Evolutionary conservation across 2,797 vertebrate genomes (phyloP).

Genomic region (Enteromius paludinosus): DNA sequence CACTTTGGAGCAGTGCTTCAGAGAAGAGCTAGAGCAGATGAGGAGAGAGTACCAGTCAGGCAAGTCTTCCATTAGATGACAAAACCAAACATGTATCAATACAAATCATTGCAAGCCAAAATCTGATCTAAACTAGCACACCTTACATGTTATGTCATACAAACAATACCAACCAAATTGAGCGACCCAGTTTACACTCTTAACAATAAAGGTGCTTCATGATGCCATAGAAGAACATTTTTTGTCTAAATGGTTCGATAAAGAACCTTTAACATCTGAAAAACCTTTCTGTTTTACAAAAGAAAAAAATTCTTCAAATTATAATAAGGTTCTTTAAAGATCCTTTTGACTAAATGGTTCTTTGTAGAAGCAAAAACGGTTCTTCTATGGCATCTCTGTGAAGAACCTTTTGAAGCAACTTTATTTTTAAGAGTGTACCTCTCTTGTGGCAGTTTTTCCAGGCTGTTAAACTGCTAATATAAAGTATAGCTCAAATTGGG

Average conservation of each 20-base stretch:
- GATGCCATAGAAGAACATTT: too few species aligned
- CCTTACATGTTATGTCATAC: neutral
- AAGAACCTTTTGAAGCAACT: too few species aligned
- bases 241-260: too few species aligned
- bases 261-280: too few species aligned
- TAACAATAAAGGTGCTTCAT: too few species aligned
- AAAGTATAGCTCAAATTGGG: neutral
- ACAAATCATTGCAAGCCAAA: neutral
- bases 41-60: slow-evolving; percentile 84
- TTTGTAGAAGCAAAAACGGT: too few species aligned
- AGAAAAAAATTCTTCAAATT: too few species aligned
- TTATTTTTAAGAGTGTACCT: neutral
- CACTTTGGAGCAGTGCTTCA: slow-evolving; percentile 77
- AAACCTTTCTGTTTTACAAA: too few species aligned
- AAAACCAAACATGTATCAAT: neutral
- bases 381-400: too few species aligned
- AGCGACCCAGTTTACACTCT: neutral
- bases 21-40: slow-evolving; percentile 82
- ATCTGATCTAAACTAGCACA: neutral
- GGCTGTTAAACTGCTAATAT: neutral
- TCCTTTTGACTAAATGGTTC: too few species aligned
- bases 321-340: too few species aligned
- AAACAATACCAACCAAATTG: neutral
- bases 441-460: neutral
- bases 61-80: slow-evolving; percentile 61